phyloP scores from a whole-genome alignment of 2,797 vertebrate species.

The Phoebastria nigripes region DNA sequence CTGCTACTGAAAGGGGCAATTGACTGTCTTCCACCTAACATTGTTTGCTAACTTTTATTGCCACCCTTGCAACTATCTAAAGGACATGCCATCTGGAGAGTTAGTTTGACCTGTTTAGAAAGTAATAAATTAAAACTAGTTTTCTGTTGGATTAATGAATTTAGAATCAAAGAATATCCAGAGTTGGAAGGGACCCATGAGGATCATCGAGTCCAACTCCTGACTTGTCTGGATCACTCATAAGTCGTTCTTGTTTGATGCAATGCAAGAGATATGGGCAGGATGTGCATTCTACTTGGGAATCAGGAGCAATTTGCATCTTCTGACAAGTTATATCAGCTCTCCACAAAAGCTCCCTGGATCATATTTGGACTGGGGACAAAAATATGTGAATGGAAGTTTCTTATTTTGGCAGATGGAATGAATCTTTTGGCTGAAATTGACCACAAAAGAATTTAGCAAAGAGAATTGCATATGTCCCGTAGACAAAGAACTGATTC shows the following conservation, averaged over 20 bases:
- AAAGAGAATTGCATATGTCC: not conserved
- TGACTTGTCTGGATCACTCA: not conserved
- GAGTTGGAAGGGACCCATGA: not conserved
- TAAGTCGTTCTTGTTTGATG: not conserved
- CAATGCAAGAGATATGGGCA: not conserved
- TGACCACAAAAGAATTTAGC: not conserved
- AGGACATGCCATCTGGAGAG: not conserved
- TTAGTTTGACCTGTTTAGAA: not conserved
- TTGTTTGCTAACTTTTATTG: not conserved
- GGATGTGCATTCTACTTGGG: not conserved
- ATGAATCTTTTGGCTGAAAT: not conserved
- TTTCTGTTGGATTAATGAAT: not conserved
- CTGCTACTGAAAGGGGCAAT: not conserved
- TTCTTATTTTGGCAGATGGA: not conserved
- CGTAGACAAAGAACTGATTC: not conserved
- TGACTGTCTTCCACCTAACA: not conserved
- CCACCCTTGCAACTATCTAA: not conserved
- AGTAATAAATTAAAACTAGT: not conserved
- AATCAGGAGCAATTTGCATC: not conserved
- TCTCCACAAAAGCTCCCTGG: not conserved
- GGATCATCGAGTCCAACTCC: fast-evolving
- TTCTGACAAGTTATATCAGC: not conserved
- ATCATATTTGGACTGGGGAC: not conserved
- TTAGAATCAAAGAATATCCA: not conserved
- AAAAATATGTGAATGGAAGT: not conserved